A percentile compares a stretch with the other conserved stretches of the same genome.
Evolutionary conservation across 2,113 vertebrate genomes (phyloP).

Genomic region (Tetrao urogallus): DNA sequence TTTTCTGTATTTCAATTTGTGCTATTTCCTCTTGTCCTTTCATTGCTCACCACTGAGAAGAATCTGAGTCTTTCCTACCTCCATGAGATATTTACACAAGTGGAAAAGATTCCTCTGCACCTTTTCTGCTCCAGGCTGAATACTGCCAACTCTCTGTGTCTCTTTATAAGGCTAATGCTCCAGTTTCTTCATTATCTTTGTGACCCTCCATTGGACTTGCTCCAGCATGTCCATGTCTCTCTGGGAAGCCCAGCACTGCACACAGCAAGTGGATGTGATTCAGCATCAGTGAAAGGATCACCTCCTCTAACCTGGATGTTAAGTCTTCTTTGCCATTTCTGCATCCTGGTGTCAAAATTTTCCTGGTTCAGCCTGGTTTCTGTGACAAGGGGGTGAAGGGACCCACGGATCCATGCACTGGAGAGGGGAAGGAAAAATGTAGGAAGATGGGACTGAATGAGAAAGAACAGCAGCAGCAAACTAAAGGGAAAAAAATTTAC

Average conservation of each 20-base stretch:
- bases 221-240: neutral
- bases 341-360: neutral
- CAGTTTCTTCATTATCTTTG: neutral
- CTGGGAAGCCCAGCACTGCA: neutral
- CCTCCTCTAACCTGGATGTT: accelerated
- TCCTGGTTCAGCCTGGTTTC: too few relatives aligned
- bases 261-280: neutral
- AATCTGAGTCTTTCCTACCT: neutral
- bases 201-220: neutral
- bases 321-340: neutral
- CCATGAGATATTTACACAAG: neutral
- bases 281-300: neutral
- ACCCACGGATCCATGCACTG: too few relatives aligned
- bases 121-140: neutral
- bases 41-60: neutral
- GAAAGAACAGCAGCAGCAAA: too few relatives aligned
- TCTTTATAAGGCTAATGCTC: neutral
- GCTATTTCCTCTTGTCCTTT: neutral
- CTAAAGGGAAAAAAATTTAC: too few relatives aligned
- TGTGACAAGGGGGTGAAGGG: too few relatives aligned
- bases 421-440: too few relatives aligned
- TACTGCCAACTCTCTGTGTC: neutral
- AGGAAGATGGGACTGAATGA: too few relatives aligned
- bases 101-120: neutral
- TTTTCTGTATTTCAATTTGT: neutral